Evolutionary conservation across 2,797 vertebrate species (phyloP).

Genomic region (Hypotaenidia philippensis): DNA sequence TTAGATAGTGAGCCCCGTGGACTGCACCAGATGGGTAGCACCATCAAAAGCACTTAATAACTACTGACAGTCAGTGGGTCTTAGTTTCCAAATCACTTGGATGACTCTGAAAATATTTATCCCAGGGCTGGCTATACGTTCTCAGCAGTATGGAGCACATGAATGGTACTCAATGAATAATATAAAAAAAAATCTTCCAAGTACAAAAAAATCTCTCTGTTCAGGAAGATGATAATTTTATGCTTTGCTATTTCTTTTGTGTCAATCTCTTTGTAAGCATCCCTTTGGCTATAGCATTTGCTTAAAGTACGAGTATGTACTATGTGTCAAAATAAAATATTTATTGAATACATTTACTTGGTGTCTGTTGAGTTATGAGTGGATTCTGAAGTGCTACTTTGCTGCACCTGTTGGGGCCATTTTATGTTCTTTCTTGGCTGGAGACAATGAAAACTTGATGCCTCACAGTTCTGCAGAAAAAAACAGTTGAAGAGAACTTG

Average conservation of each 20-base stretch:
- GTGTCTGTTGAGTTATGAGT: constrained; percentile 14
- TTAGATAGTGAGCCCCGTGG: neutral
- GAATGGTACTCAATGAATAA: neutral
- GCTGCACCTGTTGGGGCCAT: constrained; percentile 27
- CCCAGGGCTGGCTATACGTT: neutral
- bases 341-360: constrained; percentile 52
- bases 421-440: neutral
- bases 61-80: neutral
- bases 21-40: neutral
- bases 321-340: constrained; percentile 61
- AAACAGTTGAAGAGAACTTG: neutral
- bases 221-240: constrained; percentile 21
- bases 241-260: constrained; percentile 19
- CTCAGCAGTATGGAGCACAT: neutral
- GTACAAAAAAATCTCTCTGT: neutral
- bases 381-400: constrained; percentile 6
- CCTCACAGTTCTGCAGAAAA: neutral
- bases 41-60: neutral
- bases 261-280: constrained; percentile 1
- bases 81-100: neutral
- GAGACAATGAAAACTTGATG: neutral
- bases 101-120: constrained; percentile 34
- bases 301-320: constrained; percentile 18
- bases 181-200: neutral
- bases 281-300: constrained; percentile 49